Percentiles rank a stretch among this genome's conserved stretches.
Evolutionary conservation across 2,113 vertebrate species (phyloP).

Genomic region (Aphyosemion australe): DNA sequence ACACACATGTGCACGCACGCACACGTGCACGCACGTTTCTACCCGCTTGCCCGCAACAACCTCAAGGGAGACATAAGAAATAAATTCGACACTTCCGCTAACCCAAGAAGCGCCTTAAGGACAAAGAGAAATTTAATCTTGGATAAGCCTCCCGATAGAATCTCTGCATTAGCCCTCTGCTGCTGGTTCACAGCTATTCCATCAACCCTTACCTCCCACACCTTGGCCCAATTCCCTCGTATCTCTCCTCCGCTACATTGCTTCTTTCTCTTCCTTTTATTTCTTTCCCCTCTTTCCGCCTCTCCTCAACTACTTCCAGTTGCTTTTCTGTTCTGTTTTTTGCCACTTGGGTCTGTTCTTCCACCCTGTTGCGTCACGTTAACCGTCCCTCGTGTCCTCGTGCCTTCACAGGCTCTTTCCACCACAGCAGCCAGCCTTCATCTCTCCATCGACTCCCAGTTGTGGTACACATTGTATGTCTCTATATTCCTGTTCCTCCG

Average conservation of each 20-base stretch:
- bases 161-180: constrained; percentile 71
- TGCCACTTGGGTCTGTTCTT: constrained; percentile 16
- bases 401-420: constrained; percentile 9
- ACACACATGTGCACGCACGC: constrained; percentile 10
- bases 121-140: constrained; percentile 79
- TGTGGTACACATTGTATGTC: constrained; percentile 51
- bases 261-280: constrained; percentile 21
- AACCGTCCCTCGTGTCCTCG: constrained; percentile 6
- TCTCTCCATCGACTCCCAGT: constrained; percentile 41
- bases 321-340: background rate
- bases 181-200: constrained; percentile 71
- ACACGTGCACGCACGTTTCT: constrained; percentile 15
- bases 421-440: constrained; percentile 9
- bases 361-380: constrained; percentile 6
- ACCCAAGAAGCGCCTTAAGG: constrained; percentile 73
- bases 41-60: constrained; percentile 48
- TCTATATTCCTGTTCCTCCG: constrained; percentile 59
- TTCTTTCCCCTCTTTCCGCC: background rate
- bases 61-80: constrained; percentile 69
- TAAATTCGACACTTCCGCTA: constrained; percentile 72
- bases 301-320: constrained; percentile 5
- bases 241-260: constrained; percentile 36
- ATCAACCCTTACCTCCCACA: constrained; percentile 71
- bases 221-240: constrained; percentile 54
- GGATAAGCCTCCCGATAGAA: constrained; percentile 74